A percentile compares a stretch with the other conserved stretches of the same genome.
phyloP scores from a whole-genome alignment of 2,113 vertebrate species.

The Machaerirhynchus nigripectus region DNA sequence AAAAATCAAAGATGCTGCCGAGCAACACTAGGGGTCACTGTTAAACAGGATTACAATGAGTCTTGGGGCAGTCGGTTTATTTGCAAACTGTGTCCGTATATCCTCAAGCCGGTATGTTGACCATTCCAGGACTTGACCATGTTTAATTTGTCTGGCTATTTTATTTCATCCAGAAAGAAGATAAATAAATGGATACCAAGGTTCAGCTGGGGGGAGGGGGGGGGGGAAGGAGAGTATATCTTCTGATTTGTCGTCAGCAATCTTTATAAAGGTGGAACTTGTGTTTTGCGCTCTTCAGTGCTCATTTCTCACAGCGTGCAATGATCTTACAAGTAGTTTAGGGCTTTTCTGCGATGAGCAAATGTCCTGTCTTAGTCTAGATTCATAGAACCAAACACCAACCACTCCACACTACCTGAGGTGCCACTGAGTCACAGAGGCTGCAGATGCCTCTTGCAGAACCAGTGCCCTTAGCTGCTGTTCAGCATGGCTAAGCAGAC shows the following conservation, averaged over 20 bases:
- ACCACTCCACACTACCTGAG: not conserved
- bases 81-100: not conserved
- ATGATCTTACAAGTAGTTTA: not conserved
- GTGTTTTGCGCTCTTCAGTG: not conserved
- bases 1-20: not conserved
- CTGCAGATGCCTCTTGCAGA: not conserved
- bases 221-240: too few species aligned
- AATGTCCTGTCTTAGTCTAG: not conserved
- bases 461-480: not conserved
- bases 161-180: not conserved
- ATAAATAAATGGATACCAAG: not conserved
- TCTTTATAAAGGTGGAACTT: not conserved
- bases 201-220: not conserved
- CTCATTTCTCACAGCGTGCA: not conserved
- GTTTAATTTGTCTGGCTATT: not conserved
- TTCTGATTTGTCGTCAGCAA: not conserved
- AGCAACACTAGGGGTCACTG: conserved; percentile 22
- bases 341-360: not conserved
- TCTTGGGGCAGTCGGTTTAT: too few species aligned
- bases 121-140: not conserved
- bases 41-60: not conserved
- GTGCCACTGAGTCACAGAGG: not conserved
- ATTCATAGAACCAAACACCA: not conserved
- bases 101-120: fast-evolving
- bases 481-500: not conserved